Evolutionary conservation across 2,113 vertebrate species (phyloP).

Genomic region (Hyaena hyaena): DNA sequence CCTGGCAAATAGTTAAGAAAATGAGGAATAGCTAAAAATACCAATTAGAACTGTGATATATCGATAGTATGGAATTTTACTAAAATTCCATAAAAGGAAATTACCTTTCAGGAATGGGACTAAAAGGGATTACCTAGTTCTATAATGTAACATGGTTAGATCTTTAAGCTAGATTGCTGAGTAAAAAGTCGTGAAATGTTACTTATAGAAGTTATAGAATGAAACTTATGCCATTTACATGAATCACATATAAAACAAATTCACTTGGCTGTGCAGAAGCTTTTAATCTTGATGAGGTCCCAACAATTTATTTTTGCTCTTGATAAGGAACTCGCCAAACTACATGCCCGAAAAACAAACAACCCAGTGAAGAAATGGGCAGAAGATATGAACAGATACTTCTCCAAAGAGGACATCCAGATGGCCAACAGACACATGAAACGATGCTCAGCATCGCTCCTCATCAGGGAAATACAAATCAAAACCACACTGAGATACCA

Average conservation of each 20-base stretch:
- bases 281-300: too few species aligned
- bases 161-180: not conserved
- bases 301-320: too few species aligned
- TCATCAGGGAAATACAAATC: too few species aligned
- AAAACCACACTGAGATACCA: too few species aligned
- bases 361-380: too few species aligned
- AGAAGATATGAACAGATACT: too few species aligned
- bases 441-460: too few species aligned
- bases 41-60: not conserved
- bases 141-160: not conserved
- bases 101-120: not conserved
- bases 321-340: too few species aligned
- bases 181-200: not conserved
- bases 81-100: not conserved
- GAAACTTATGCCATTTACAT: not conserved
- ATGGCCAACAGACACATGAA: too few species aligned
- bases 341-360: too few species aligned
- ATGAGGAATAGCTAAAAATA: not conserved
- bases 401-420: too few species aligned
- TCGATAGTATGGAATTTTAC: not conserved
- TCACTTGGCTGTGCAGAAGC: too few species aligned
- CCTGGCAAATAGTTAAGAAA: slow-evolving; percentile 1
- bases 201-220: not conserved
- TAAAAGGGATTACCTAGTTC: not conserved
- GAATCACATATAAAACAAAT: not conserved